Evolutionary conservation across 2,113 vertebrate species (phyloP).

Genomic region (Crypturellus undulatus): DNA sequence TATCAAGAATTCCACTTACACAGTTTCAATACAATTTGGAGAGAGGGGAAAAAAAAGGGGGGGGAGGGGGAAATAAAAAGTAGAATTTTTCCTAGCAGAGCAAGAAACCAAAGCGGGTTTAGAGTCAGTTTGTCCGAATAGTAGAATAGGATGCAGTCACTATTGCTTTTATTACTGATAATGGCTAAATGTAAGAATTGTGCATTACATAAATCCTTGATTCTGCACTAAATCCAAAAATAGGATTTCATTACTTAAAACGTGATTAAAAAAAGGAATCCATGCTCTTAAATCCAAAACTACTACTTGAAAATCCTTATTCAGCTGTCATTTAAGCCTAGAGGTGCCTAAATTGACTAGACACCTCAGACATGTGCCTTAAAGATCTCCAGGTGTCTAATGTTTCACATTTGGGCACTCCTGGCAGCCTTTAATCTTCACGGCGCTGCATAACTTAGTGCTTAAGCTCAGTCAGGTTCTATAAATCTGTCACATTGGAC

Average conservation of each 20-base stretch:
- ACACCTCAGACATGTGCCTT: background rate
- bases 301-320: background rate
- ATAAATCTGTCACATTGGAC: background rate
- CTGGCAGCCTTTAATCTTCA: background rate
- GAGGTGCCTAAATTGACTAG: background rate
- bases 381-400: background rate
- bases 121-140: background rate
- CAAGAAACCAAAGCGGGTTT: background rate
- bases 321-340: background rate
- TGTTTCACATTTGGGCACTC: background rate
- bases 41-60: no score
- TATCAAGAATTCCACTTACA: background rate
- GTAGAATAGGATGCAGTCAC: background rate
- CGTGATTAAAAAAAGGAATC: background rate
- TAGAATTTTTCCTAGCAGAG: background rate
- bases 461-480: background rate
- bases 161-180: background rate
- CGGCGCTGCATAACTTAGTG: background rate
- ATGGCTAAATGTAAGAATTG: background rate
- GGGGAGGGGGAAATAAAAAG: background rate
- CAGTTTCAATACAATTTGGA: background rate
- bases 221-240: background rate
- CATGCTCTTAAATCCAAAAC: background rate
- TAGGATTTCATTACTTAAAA: background rate
- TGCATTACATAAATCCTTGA: background rate